Percentiles rank a stretch among this genome's conserved stretches.
Conservation (phyloP, 2,797 vertebrate genomes). For the Limosa lapponica region DNA sequence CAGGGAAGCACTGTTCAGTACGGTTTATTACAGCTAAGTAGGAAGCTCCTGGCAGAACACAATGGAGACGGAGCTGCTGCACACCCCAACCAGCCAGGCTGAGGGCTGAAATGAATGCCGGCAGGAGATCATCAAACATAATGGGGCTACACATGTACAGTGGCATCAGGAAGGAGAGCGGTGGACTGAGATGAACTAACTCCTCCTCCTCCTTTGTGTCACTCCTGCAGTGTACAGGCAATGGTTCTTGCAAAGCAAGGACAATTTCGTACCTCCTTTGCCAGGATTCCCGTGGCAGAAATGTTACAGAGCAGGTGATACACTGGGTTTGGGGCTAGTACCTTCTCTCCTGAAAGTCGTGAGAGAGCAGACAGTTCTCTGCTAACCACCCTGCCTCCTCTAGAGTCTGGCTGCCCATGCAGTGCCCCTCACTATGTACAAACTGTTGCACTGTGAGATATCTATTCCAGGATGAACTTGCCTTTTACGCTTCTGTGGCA, state of each 20-base stretch:
- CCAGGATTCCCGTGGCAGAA: neutral
- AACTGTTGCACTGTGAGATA: accelerated
- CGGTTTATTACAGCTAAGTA: neutral
- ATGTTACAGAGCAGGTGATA: neutral
- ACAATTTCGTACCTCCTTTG: neutral
- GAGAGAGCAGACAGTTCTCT: neutral
- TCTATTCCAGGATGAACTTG: neutral
- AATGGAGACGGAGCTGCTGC: neutral
- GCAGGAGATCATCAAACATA: neutral
- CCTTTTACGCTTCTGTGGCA: neutral
- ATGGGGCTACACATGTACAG: neutral
- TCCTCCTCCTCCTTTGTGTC: neutral
- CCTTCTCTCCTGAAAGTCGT: neutral
- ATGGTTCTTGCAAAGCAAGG: neutral
- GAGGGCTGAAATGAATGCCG: neutral
- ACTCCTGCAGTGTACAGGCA: accelerated
- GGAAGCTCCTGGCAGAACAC: neutral
- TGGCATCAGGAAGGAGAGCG: neutral
- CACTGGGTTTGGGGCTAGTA: neutral
- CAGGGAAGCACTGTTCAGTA: neutral
- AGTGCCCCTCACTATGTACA: neutral
- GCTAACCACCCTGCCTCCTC: neutral
- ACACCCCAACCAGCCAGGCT: neutral
- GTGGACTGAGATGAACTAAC: neutral
- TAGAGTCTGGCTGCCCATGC: neutral